These are phyloP conservation scores for Drosophila fungiperda DNA, from an alignment of 2,888 invertebrate genomes.

Conservation along the genomic window DNA sequence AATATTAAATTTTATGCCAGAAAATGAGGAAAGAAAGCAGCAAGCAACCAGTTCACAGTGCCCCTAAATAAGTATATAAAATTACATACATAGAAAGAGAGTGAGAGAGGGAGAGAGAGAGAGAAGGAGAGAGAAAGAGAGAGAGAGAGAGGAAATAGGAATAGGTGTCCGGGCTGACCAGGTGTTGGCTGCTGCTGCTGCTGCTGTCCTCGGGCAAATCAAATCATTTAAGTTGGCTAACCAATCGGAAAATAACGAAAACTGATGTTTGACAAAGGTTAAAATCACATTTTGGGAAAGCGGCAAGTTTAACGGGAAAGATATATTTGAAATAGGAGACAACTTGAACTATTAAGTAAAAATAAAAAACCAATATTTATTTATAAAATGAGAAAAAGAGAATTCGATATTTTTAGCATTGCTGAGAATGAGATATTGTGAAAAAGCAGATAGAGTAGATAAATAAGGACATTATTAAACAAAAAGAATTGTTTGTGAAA, in stretches of 20 bases:
- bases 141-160: constrained; percentile 2
- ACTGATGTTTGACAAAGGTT: constrained; percentile 21
- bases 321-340: neutral
- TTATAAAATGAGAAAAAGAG: neutral
- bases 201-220: constrained; percentile 3
- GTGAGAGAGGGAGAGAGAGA: rapidly evolving
- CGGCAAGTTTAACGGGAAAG: neutral
- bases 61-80: constrained; percentile 2
- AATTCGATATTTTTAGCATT: too few relatives aligned
- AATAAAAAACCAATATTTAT: neutral
- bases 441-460: neutral
- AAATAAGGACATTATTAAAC: neutral
- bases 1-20: constrained; percentile 76
- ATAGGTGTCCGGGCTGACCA: constrained; percentile 30
- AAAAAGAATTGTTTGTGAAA: too few relatives aligned
- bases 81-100: neutral
- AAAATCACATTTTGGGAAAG: constrained; percentile 10
- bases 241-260: constrained; percentile 33
- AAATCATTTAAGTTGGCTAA: constrained; percentile 14
- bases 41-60: constrained; percentile 24
- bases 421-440: too few relatives aligned
- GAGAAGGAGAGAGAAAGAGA: neutral
- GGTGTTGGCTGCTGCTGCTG: constrained; percentile 12
- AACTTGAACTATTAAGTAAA: neutral
- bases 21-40: constrained; percentile 34